Conservation (phyloP, 2,888 invertebrate species). For the Chalcosyrphus nemorum region DNA sequence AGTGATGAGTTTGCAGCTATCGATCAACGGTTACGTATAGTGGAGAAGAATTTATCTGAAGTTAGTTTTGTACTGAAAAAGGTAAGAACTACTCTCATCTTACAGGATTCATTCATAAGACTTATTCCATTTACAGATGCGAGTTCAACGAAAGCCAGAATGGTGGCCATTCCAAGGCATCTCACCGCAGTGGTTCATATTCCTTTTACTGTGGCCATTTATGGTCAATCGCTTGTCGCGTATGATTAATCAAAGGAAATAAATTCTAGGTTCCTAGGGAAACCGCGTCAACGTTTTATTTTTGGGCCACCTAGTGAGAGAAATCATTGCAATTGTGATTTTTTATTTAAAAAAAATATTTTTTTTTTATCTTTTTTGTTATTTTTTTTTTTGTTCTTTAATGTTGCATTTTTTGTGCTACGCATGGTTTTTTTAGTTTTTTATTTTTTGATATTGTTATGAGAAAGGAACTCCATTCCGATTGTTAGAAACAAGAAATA, state of each 20-base stretch:
- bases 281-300: constrained; percentile 12
- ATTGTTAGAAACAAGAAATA: constrained; percentile 36
- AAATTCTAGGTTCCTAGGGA: not conserved
- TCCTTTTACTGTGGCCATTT: constrained; percentile 80
- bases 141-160: constrained; percentile 78
- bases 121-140: constrained; percentile 38
- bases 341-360: constrained; percentile 14
- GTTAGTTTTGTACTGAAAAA: constrained; percentile 73
- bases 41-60: constrained; percentile 79
- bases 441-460: too few species aligned
- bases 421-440: constrained; percentile 13
- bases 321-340: constrained; percentile 67
- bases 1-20: constrained; percentile 78
- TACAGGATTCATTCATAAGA: too few species aligned
- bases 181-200: constrained; percentile 81
- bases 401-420: constrained; percentile 57
- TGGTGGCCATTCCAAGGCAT: constrained; percentile 87
- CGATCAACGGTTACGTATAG: constrained; percentile 77
- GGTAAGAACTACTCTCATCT: too few species aligned
- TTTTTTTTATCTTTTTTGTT: constrained; percentile 38
- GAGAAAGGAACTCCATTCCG: constrained; percentile 49
- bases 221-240: constrained; percentile 48
- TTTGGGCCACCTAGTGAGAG: constrained; percentile 1
- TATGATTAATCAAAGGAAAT: constrained; percentile 56
- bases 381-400: constrained; percentile 30